Percentiles rank a stretch among this genome's conserved stretches.
Evolutionary conservation across 2,797 vertebrate genomes (phyloP).

Genomic region (Hydrocynus forskahlii): DNA sequence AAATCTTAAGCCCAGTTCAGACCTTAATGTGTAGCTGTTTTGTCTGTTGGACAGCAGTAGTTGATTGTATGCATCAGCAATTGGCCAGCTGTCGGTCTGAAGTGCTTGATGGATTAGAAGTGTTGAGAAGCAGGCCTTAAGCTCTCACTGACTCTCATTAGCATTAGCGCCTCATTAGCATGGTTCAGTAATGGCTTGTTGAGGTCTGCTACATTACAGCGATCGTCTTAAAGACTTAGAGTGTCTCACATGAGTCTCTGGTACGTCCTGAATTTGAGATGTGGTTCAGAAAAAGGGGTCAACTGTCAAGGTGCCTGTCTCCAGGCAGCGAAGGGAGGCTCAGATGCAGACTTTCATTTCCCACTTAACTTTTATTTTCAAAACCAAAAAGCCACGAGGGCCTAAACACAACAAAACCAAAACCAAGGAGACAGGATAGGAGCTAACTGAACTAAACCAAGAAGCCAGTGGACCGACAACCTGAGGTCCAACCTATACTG

Average conservation of each 20-base stretch:
- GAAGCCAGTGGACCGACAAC: too few relatives aligned
- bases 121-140: slow-evolving; percentile 25
- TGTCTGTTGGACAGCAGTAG: neutral
- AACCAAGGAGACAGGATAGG: too few relatives aligned
- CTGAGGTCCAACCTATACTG: too few relatives aligned
- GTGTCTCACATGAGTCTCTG: neutral
- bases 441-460: too few relatives aligned
- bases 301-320: too few relatives aligned
- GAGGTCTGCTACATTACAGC: slow-evolving; percentile 2
- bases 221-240: slow-evolving; percentile 1
- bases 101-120: neutral
- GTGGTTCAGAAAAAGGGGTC: neutral
- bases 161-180: slow-evolving; percentile 19
- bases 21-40: neutral
- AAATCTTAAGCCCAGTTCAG: neutral
- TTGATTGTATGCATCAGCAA: neutral
- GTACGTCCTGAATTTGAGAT: neutral
- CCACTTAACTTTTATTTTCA: too few relatives aligned
- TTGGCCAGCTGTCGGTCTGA: neutral
- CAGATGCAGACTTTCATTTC: too few relatives aligned
- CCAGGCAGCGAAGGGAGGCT: too few relatives aligned
- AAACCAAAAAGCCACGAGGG: too few relatives aligned
- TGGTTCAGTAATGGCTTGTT: slow-evolving; percentile 1
- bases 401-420: too few relatives aligned
- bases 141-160: slow-evolving; percentile 35